These are phyloP conservation scores for Phymastichus coffea DNA, from an alignment of 1,140 invertebrate genomes.

Conservation along the genomic window DNA sequence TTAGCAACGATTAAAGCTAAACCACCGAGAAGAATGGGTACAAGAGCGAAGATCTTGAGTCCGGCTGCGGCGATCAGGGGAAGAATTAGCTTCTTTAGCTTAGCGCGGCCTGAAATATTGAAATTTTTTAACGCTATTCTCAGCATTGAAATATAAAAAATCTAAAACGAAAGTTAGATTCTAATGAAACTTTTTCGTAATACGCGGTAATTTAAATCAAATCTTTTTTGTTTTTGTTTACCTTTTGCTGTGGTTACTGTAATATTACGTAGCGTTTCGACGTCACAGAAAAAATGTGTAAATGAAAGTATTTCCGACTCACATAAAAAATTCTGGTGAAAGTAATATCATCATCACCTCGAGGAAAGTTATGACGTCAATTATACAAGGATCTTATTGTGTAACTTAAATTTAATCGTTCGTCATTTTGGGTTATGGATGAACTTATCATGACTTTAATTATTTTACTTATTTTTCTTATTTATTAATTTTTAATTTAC, in stretches of 20 bases:
- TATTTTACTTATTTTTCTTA: too few species aligned
- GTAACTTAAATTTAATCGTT: not conserved
- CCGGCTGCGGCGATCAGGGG: slow-evolving; percentile 66
- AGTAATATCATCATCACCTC: slow-evolving; percentile 11
- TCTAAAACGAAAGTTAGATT: not conserved
- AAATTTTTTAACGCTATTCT: not conserved
- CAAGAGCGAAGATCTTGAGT: slow-evolving; percentile 67
- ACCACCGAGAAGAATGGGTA: slow-evolving; percentile 68
- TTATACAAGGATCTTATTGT: not conserved
- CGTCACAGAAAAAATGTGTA: slow-evolving; percentile 5
- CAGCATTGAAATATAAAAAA: too few species aligned
- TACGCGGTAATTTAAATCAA: not conserved
- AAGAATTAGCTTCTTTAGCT: slow-evolving; percentile 70
- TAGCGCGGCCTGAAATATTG: slow-evolving; percentile 63
- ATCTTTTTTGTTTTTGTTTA: too few species aligned
- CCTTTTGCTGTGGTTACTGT: too few species aligned
- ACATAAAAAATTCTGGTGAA: slow-evolving; percentile 13
- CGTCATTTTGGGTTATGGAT: not conserved
- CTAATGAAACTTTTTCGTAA: not conserved
- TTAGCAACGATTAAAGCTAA: slow-evolving; percentile 72
- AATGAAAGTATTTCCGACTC: slow-evolving; percentile 12
- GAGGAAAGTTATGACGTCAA: slow-evolving; percentile 7
- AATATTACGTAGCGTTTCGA: too few species aligned
- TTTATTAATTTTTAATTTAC: too few species aligned
- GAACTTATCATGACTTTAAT: too few species aligned